Percentiles rank a stretch among this genome's conserved stretches.
phyloP scores from a whole-genome alignment of 2,797 vertebrate genomes.

The Pitangus sulphuratus region DNA sequence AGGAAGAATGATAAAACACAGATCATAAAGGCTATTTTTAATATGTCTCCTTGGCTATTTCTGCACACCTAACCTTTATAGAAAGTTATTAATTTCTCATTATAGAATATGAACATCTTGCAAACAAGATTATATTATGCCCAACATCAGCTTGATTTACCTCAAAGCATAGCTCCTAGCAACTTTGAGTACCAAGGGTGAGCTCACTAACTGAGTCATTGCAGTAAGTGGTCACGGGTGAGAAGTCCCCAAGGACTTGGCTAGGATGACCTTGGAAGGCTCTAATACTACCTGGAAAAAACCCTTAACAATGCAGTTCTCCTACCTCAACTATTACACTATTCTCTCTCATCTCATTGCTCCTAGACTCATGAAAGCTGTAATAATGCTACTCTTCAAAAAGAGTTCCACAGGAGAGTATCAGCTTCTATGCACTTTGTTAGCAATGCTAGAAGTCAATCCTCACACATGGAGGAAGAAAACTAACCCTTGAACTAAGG shows the following conservation, averaged over 20 bases:
- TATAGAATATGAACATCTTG: accelerated
- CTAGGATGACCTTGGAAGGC: not conserved
- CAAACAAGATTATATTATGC: not conserved
- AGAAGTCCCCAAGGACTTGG: not conserved
- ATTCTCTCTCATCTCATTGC: not conserved
- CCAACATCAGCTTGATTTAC: not conserved
- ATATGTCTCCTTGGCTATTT: not conserved
- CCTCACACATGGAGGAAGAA: accelerated
- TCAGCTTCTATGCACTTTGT: not conserved
- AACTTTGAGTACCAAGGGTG: not conserved
- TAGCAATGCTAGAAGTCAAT: not conserved
- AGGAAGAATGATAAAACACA: not conserved
- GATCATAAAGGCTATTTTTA: not conserved
- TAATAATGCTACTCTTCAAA: not conserved
- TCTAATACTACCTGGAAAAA: not conserved
- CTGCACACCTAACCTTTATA: not conserved
- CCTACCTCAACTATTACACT: not conserved
- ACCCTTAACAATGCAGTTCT: accelerated
- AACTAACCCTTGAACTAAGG: not conserved
- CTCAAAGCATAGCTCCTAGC: not conserved
- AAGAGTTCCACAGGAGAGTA: not conserved
- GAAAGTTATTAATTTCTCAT: not conserved
- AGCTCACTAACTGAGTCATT: not conserved
- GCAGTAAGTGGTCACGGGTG: not conserved
- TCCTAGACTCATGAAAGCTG: not conserved